Evolutionary conservation across 1,140 invertebrate species (phyloP).

Genomic region (Ips nitidus): DNA sequence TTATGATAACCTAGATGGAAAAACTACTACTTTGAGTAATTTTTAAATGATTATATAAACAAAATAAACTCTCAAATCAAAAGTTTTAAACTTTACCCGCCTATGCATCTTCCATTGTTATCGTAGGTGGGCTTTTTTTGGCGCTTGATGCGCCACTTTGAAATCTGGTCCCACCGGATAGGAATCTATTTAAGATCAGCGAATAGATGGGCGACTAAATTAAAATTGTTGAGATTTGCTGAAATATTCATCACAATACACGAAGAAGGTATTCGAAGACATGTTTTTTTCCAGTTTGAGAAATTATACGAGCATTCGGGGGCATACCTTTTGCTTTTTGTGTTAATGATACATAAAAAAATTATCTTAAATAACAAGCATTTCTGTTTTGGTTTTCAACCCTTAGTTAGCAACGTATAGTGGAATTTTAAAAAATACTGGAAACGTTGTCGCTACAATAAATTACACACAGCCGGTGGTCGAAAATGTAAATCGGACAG

Average conservation of each 20-base stretch:
- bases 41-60: no score
- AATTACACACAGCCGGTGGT: conserved; percentile 18
- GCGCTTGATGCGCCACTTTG: conserved; percentile 42
- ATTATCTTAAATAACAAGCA: neutral
- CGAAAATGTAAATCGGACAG: conserved; percentile 3
- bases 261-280: conserved; percentile 38
- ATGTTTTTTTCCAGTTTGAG: conserved; percentile 41
- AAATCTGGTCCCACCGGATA: conserved; percentile 38
- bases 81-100: conserved; percentile 10
- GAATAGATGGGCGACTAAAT: conserved; percentile 40
- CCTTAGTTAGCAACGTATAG: neutral
- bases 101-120: conserved; percentile 28
- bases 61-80: neutral
- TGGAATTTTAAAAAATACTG: neutral
- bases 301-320: conserved; percentile 23
- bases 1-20: no score
- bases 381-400: neutral
- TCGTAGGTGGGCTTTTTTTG: conserved; percentile 43
- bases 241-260: conserved; percentile 46
- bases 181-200: conserved; percentile 39
- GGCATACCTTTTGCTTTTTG: conserved; percentile 4
- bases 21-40: no score
- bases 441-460: conserved; percentile 5
- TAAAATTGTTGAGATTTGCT: conserved; percentile 45
- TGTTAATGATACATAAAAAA: neutral